Conservation (phyloP, 2,888 invertebrate genomes). For the Scelioninae gen. 2 region DNA sequence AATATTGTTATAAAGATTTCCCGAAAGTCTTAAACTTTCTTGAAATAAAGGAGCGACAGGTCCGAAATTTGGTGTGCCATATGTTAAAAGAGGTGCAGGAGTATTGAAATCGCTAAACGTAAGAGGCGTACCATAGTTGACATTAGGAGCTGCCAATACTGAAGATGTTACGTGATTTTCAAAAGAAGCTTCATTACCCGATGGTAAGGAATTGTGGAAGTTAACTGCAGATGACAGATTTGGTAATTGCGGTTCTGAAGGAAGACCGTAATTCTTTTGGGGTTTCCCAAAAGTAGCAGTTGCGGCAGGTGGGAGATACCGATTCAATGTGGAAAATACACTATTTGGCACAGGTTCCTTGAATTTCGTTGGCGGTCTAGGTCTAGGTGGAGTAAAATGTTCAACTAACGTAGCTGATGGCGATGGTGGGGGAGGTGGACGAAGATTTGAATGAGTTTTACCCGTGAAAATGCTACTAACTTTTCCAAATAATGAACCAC, state of each 20-base stretch:
- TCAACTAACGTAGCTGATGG: slow-evolving; percentile 43
- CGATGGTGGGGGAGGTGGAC: slow-evolving; percentile 35
- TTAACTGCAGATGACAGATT: slow-evolving; percentile 62
- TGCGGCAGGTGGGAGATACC: slow-evolving; percentile 72
- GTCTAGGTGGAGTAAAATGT: slow-evolving; percentile 68
- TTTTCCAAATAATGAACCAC: slow-evolving; percentile 71
- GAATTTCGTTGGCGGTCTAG: slow-evolving; percentile 80
- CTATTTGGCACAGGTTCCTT: slow-evolving; percentile 85
- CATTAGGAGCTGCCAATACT: slow-evolving; percentile 70
- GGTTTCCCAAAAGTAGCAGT: slow-evolving; percentile 60
- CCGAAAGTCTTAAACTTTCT: slow-evolving; percentile 65
- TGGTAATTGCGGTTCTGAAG: slow-evolving; percentile 68
- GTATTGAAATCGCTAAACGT: slow-evolving; percentile 72
- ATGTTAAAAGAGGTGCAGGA: slow-evolving; percentile 71
- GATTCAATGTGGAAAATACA: slow-evolving; percentile 79
- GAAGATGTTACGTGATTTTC: slow-evolving; percentile 56
- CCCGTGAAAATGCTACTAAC: slow-evolving; percentile 19
- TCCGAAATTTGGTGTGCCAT: slow-evolving; percentile 73
- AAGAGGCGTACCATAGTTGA: slow-evolving; percentile 72
- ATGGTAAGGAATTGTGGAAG: slow-evolving; percentile 50
- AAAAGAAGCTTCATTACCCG: slow-evolving; percentile 28
- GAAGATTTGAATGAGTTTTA: slow-evolving; percentile 25
- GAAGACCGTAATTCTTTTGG: slow-evolving; percentile 66
- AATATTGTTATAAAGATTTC: slow-evolving; percentile 69
- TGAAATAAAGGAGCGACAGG: slow-evolving; percentile 61